Evolutionary conservation across 2,797 vertebrate species (phyloP).

Genomic region (Schizothorax lantsangensis): DNA sequence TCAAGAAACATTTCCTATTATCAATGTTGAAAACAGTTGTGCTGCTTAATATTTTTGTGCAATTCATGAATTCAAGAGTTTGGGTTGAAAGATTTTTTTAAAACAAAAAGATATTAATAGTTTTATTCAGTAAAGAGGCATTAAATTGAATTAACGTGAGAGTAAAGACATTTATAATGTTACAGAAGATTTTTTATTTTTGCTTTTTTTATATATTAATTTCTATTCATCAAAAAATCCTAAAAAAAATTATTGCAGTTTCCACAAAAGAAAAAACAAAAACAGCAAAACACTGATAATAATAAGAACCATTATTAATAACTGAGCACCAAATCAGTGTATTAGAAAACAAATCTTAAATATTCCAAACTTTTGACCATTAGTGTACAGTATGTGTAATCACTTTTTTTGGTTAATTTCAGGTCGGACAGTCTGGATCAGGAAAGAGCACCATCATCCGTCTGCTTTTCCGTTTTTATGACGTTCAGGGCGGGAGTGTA

Average conservation of each 20-base stretch:
- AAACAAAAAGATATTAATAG: neutral
- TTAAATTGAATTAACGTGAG: neutral
- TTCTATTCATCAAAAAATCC: neutral
- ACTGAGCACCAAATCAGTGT: neutral
- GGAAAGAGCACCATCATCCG: constrained; percentile 96
- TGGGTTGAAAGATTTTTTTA: neutral
- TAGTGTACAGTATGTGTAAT: neutral
- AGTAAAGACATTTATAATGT: neutral
- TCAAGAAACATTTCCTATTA: too few species aligned
- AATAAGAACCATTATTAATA: neutral
- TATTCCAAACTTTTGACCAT: neutral
- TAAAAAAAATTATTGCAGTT: neutral
- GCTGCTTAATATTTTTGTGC: neutral
- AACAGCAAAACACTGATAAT: neutral
- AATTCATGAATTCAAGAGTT: neutral
- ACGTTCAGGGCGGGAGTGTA: constrained; percentile 88
- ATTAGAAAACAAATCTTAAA: neutral
- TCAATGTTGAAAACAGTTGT: neutral
- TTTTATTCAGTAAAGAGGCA: neutral
- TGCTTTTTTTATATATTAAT: too few species aligned
- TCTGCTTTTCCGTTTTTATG: constrained; percentile 94
- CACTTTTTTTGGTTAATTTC: neutral
- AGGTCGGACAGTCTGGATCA: constrained; percentile 93
- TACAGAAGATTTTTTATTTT: neutral
- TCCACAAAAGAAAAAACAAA: neutral